phyloP scores from a whole-genome alignment of 2,113 vertebrate species.

The Scytalopus superciliaris region DNA sequence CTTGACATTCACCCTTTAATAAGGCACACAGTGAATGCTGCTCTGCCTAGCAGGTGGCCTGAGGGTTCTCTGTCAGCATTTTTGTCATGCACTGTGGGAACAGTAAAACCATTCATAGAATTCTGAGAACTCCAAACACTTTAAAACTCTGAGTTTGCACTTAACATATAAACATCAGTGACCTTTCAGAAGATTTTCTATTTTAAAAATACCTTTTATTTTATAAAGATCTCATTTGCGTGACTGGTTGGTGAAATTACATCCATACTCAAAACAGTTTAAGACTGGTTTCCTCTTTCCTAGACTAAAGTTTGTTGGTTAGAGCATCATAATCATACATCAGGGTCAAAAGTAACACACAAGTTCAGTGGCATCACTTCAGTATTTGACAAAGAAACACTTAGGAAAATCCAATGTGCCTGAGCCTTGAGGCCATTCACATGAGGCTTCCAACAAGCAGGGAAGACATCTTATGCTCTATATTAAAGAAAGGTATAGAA shows the following conservation, averaged over 20 bases:
- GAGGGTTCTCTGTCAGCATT: conserved; percentile 58
- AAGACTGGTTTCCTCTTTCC: not conserved
- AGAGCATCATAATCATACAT: not conserved
- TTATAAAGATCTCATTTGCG: not conserved
- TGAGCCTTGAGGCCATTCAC: not conserved
- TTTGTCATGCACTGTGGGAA: conserved; percentile 52
- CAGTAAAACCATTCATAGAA: conserved; percentile 40
- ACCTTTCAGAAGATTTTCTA: not conserved
- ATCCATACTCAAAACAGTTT: not conserved
- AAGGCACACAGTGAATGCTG: conserved; percentile 19
- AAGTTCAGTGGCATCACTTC: not conserved
- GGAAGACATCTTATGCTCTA: not conserved
- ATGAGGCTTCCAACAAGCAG: not conserved
- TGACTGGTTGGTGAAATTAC: not conserved
- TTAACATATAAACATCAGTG: conserved; percentile 45
- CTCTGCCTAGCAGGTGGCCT: conserved; percentile 55
- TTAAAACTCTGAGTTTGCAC: not conserved
- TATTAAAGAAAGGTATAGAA: not conserved
- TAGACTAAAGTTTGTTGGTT: not conserved
- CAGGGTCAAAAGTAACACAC: not conserved
- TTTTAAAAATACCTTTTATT: not conserved
- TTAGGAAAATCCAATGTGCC: not conserved
- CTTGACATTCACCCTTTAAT: conserved; percentile 46
- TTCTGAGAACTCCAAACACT: conserved; percentile 31
- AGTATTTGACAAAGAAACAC: not conserved